Percentiles rank a stretch among this genome's conserved stretches.
Evolutionary conservation across 2,797 vertebrate species (phyloP).

Genomic region (Rhabdophis nuchalis): DNA sequence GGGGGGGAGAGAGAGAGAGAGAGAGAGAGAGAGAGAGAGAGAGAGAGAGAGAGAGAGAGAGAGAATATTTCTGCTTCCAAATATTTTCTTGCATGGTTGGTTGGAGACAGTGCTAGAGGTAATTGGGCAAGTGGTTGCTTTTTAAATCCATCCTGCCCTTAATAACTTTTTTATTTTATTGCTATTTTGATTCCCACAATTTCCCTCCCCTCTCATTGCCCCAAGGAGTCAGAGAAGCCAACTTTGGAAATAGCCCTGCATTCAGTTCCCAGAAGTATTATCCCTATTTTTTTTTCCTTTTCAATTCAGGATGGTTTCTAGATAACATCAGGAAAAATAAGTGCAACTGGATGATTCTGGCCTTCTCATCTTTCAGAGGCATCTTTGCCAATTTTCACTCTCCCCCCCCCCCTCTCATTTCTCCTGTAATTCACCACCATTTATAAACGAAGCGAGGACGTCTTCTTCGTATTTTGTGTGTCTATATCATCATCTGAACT

Average conservation of each 20-base stretch:
- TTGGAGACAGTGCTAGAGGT: neutral
- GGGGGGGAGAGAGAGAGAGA: neutral
- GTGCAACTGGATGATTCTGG: conserved; percentile 34
- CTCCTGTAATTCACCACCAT: neutral
- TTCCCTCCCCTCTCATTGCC: neutral
- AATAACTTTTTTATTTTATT: neutral
- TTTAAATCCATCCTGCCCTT: neutral
- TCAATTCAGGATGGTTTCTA: neutral
- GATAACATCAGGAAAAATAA: conserved; percentile 40
- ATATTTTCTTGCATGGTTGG: neutral
- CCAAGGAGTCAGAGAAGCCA: neutral
- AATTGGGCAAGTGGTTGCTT: conserved; percentile 6
- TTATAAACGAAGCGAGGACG: neutral
- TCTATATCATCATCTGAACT: conserved; percentile 42
- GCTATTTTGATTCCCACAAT: neutral
- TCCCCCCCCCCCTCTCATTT: neutral
- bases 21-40: neutral
- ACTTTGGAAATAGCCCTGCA: neutral
- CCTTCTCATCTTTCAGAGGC: conserved; percentile 50
- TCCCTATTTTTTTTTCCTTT: neutral
- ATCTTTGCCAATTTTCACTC: neutral
- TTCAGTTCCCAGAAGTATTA: conserved; percentile 2
- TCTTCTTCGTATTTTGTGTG: neutral
- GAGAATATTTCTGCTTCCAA: neutral
- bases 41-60: neutral